Percentiles rank a stretch among this genome's conserved stretches.
Evolutionary conservation across 2,888 invertebrate species (phyloP).

Genomic region (Drosophila subquinaria): DNA sequence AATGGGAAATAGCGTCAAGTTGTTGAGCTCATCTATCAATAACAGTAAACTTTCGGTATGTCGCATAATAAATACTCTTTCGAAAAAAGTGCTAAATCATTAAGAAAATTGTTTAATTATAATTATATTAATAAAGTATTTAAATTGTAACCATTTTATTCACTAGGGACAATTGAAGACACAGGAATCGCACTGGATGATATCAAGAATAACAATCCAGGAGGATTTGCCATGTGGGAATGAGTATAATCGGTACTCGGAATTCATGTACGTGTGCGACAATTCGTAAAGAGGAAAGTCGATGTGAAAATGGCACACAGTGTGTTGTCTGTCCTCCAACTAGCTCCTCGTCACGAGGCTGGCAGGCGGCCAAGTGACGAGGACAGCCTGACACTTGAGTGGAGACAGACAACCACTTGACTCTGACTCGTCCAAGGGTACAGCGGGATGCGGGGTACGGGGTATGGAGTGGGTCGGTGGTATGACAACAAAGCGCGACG

Average conservation of each 20-base stretch:
- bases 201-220: conserved; percentile 14
- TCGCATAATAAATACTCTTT: conserved; percentile 57
- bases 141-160: neutral
- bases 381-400: conserved; percentile 72
- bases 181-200: conserved; percentile 34
- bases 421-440: conserved; percentile 48
- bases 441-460: neutral
- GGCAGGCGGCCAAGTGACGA: conserved; percentile 52
- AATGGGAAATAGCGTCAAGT: conserved; percentile 39
- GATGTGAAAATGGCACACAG: conserved; percentile 61
- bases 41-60: conserved; percentile 24
- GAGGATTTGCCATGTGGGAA: neutral
- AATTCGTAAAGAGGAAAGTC: conserved; percentile 46
- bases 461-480: neutral
- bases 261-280: conserved; percentile 33
- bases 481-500: conserved; percentile 43
- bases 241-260: conserved; percentile 1
- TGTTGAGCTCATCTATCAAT: conserved; percentile 64
- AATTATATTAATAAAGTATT: too few relatives aligned
- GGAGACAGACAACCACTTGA: conserved; percentile 78
- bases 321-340: conserved; percentile 54
- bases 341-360: conserved; percentile 55
- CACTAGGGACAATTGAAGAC: neutral
- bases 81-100: neutral
- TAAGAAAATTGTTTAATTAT: neutral